Evolutionary conservation across 2,888 invertebrate genomes (phyloP), one percentile per base, ranked within the genome.

Genomic region (Archips xylosteana): DNA sequence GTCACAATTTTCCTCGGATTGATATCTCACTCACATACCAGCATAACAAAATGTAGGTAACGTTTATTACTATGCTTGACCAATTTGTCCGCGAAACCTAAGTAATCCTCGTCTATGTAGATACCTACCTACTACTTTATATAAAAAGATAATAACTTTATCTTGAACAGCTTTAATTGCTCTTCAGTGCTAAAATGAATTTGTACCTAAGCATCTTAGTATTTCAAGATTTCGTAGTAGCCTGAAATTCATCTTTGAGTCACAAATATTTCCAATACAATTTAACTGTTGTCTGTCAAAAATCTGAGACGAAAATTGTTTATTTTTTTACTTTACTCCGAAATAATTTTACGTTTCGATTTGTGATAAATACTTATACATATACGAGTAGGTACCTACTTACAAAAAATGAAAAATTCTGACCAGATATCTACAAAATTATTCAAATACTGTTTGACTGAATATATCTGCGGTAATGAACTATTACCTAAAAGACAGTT

Each of bases 41-140:
- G 60, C 71, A 12, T 49, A 42, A 65, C 65, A 65, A 64, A 49
- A 51, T 60, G 60, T 51, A n/a, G n/a, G n/a, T n/a, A 51, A 65
- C 65, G 51, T 39, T 65, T 71, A 9, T 54, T 15, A 13, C 59
- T 65, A 71, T 45, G 57, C 59, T 12, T 64, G 39, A 23, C 59
- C 47, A 47, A 32, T 57, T 49, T 49, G 49, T 65, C 49, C 51
- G 60, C n/a, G 49, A 71, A 65, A 42, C n/a, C 60, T 71, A 65
- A 49, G 49, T 71, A 65, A 65, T 71, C 49, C 47, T 64, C 57
- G 59, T 49, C 32, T 49, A n/a, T n/a, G 13, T 13, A 3, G 6
- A 49, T n/a, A 45, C 5, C 39, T 36, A 36, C 39, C 6, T 39
- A 39, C 45, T 45, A 1, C 3, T 45, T 45, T 45, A 45, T 12